These are phyloP conservation scores for Halichoeres trimaculatus DNA, from an alignment of 2,113 vertebrate species.

Conservation along the genomic window DNA sequence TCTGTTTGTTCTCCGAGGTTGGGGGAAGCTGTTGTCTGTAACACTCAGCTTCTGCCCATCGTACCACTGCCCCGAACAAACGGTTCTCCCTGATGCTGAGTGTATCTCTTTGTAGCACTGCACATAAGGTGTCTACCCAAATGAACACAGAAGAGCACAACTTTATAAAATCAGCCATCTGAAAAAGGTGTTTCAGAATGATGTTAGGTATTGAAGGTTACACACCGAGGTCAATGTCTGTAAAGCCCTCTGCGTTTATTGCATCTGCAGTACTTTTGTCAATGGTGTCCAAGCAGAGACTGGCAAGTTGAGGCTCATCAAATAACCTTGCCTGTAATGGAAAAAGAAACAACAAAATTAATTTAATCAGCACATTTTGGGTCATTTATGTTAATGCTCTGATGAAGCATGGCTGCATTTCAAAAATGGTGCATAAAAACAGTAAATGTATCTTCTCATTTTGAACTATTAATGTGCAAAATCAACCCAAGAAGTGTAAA, in stretches of 20 bases:
- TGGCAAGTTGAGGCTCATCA: slow-evolving; percentile 94
- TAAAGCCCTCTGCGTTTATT: slow-evolving; percentile 94
- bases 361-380: not conserved
- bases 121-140: slow-evolving; percentile 89
- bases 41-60: slow-evolving; percentile 96
- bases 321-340: slow-evolving; percentile 89
- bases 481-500: too few relatives aligned
- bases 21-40: slow-evolving; percentile 91
- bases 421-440: too few relatives aligned
- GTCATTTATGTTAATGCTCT: too few relatives aligned
- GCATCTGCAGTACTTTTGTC: slow-evolving; percentile 95
- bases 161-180: not conserved
- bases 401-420: too few relatives aligned
- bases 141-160: slow-evolving; percentile 39
- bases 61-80: slow-evolving; percentile 93
- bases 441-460: too few relatives aligned
- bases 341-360: slow-evolving; percentile 21
- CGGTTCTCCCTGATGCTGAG: slow-evolving; percentile 94
- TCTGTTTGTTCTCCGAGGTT: slow-evolving; percentile 91
- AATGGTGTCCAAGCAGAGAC: slow-evolving; percentile 93
- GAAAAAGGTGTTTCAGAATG: not conserved
- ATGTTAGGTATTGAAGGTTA: not conserved
- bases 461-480: too few relatives aligned
- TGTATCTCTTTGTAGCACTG: slow-evolving; percentile 93
- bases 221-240: slow-evolving; percentile 92